Evolutionary conservation across 1,140 invertebrate species (phyloP), one percentile per base, ranked within the genome.

Genomic region (Sycobia sp.): DNA sequence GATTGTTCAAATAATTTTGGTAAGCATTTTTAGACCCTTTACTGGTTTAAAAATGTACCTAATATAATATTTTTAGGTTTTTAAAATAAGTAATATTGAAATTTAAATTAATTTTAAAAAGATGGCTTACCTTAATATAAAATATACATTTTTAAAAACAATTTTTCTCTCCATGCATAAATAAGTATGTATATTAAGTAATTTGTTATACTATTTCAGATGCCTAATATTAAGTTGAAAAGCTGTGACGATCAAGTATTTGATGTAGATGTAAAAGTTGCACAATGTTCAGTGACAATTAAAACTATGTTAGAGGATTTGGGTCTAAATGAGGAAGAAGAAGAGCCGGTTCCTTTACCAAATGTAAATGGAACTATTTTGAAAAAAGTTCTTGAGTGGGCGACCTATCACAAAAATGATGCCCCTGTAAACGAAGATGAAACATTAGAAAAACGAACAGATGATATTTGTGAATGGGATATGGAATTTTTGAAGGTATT

Each of bases 191-290:
- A n/a, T n/a, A n/a, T n/a, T n/a, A n/a, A n/a, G n/a, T n/a, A n/a
- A n/a, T n/a, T n/a, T n/a, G n/a, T n/a, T n/a, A n/a, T n/a, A n/a
- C n/a, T n/a, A n/a, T 51, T 59, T 8, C 14, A 66, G 53, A 85
- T 85, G 84, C 77, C 83, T 8, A 82, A 73, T 43, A 85, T 85
- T 23, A 85, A 85, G 57, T 72, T 85, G 1, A 84, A 88, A 73
- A 88, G 86, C 69, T 84, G 82, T 22, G 89, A 90, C 79, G 85
- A 85, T 11, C 88, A 91, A 69, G 80, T 85, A 5, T 90, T 90
- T 73, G 85, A 88, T 56, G 88, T 91, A 13, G 89, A 90, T 73
- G 84, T 88, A 0, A 86, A 90, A 68, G 87, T 90, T 51, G 88
- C 88, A 3, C 85, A 87, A 68, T 85, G 86, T 41, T 90, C 88